phyloP scores from a whole-genome alignment of 2,113 vertebrate species.

The Macquaria ambigua region DNA sequence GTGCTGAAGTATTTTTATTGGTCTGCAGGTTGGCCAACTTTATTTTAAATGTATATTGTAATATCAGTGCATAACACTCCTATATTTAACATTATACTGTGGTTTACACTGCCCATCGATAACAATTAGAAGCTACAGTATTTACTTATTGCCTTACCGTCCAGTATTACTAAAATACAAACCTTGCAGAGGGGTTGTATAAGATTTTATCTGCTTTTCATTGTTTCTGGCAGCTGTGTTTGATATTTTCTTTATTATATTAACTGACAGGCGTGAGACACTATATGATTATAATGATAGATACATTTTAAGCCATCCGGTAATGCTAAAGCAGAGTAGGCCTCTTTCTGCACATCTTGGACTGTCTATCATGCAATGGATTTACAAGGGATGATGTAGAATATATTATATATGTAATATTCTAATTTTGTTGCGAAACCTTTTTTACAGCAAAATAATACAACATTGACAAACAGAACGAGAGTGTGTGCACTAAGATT shows the following conservation, averaged over 20 bases:
- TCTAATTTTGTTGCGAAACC: conserved; percentile 45
- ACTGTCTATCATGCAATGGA: conserved; percentile 57
- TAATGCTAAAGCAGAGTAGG: conserved; percentile 26
- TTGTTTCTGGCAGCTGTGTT: conserved; percentile 67
- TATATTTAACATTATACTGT: conserved; percentile 22
- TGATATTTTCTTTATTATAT: conserved; percentile 33
- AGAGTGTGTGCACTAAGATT: conserved; percentile 48
- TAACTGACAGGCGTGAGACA: conserved; percentile 36
- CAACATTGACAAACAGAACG: conserved; percentile 6
- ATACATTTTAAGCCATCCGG: conserved; percentile 27
- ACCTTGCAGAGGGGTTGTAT: conserved; percentile 4
- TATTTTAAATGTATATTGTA: conserved; percentile 10
- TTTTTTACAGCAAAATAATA: conserved; percentile 51
- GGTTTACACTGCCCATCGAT: conserved; percentile 8
- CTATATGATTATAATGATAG: conserved; percentile 14
- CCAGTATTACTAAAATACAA: conserved; percentile 57
- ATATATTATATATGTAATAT: conserved; percentile 47
- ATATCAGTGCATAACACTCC: conserved; percentile 15
- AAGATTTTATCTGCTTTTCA: conserved; percentile 24
- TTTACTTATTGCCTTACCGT: conserved; percentile 56
- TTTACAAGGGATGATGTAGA: conserved; percentile 60
- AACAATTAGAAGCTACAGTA: conserved; percentile 7
- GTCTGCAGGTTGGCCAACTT: conserved; percentile 37
- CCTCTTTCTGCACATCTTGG: conserved; percentile 35
- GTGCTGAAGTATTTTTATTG: conserved; percentile 32